phyloP scores from a whole-genome alignment of 30 jellyfish, hydroid and myxozoan species.

The Aurelia sp. region DNA sequence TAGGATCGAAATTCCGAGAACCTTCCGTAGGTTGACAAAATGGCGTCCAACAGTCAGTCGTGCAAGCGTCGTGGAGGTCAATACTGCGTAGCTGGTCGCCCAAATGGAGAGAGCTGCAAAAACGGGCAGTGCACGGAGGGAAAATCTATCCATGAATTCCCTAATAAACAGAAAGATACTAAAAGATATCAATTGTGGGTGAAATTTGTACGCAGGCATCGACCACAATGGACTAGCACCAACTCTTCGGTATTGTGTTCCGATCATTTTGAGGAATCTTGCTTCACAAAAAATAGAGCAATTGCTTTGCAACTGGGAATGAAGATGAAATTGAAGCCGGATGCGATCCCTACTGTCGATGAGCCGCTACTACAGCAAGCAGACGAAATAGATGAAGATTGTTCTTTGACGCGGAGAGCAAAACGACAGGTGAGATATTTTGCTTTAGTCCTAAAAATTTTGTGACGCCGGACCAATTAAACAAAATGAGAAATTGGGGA shows the following conservation, averaged over 20 bases:
- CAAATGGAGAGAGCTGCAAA: constrained; percentile 14
- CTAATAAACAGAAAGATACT: constrained; percentile 7
- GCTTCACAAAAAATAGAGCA: constrained; percentile 11
- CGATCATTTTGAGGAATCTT: constrained; percentile 20
- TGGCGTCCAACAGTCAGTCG: not conserved
- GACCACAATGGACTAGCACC: constrained; percentile 10
- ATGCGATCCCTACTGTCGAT: not conserved
- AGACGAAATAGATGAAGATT: too few species aligned
- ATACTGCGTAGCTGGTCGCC: constrained; percentile 41
- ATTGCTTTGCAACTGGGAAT: constrained; percentile 9
- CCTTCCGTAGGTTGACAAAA: too few species aligned
- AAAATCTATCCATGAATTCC: constrained; percentile 15
- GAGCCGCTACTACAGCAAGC: not conserved
- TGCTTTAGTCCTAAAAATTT: too few species aligned
- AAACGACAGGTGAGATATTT: too few species aligned
- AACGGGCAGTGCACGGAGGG: constrained; percentile 22
- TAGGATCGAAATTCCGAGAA: not conserved
- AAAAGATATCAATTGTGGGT: constrained; percentile 25
- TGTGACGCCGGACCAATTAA: too few species aligned
- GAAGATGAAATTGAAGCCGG: not conserved
- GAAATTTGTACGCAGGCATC: constrained; percentile 31
- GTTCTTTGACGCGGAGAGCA: too few species aligned
- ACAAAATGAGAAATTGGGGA: too few species aligned
- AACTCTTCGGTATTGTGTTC: not conserved
- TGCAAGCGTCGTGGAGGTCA: not conserved